A percentile compares a stretch with the other conserved stretches of the same genome.
Evolutionary conservation across 2,797 vertebrate genomes (phyloP).

Genomic region (Loris lydekkerianus): DNA sequence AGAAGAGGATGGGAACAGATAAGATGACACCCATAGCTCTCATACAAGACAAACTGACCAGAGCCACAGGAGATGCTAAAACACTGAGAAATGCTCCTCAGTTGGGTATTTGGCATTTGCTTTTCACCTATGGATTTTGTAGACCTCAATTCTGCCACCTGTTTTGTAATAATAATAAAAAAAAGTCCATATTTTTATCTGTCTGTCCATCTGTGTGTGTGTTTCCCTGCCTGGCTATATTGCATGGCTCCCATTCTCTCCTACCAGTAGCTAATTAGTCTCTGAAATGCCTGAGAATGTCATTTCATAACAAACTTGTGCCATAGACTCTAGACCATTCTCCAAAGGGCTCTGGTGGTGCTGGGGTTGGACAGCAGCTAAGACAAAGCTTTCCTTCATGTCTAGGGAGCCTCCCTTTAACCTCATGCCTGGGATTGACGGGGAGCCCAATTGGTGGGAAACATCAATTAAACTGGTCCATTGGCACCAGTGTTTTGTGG

Average conservation of each 20-base stretch:
- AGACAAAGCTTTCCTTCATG: conserved; percentile 51
- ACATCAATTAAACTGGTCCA: conserved; percentile 38
- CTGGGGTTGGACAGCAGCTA: neutral
- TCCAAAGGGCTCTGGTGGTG: neutral
- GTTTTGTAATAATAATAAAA: conserved; percentile 29
- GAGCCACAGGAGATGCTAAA: neutral
- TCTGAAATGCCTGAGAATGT: neutral
- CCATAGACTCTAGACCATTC: neutral
- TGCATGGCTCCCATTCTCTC: neutral
- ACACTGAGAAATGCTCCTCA: neutral
- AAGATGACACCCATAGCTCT: neutral
- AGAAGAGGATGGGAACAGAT: neutral
- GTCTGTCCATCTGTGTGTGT: neutral
- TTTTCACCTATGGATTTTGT: conserved; percentile 32
- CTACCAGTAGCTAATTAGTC: neutral
- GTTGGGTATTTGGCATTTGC: neutral
- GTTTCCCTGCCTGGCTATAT: neutral
- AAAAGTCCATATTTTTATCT: neutral
- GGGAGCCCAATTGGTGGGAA: neutral
- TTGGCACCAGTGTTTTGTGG: conserved; percentile 12
- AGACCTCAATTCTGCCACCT: neutral
- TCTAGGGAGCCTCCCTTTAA: neutral
- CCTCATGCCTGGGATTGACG: neutral
- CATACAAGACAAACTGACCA: neutral
- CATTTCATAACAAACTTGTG: neutral